These are phyloP conservation scores for Pterostichus madidus DNA, from an alignment of 2,888 invertebrate genomes.

Conservation along the genomic window DNA sequence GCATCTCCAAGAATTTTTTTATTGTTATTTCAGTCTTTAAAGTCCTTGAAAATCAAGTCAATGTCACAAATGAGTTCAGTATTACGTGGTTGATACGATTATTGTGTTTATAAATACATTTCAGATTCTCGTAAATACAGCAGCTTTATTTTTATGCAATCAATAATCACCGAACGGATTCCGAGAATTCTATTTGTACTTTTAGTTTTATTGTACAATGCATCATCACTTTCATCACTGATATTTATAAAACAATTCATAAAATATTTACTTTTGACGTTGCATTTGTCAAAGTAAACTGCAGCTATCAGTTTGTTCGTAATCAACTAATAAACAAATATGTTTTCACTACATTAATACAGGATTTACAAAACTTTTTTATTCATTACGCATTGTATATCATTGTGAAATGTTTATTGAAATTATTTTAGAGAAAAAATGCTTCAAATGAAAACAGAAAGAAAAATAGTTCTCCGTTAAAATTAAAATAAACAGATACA, in stretches of 20 bases:
- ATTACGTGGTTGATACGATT: constrained; percentile 40
- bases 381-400: too few species aligned
- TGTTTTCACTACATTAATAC: too few species aligned
- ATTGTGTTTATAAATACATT: constrained; percentile 20
- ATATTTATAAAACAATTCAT: constrained; percentile 9
- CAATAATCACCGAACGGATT: constrained; percentile 3
- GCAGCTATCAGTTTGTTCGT: too few species aligned
- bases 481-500: too few species aligned
- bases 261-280: constrained; percentile 27
- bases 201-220: background rate
- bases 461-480: too few species aligned
- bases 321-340: too few species aligned
- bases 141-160: constrained; percentile 18
- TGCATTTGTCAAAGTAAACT: background rate
- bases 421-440: too few species aligned
- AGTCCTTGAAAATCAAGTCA: constrained; percentile 29
- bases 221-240: constrained; percentile 39
- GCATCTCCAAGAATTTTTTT: constrained; percentile 18
- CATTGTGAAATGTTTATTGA: too few species aligned
- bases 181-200: constrained; percentile 15
- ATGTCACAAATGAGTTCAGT: background rate
- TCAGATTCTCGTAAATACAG: constrained; percentile 12
- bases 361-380: too few species aligned
- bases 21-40: constrained; percentile 28
- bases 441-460: too few species aligned